Evolutionary conservation across 1,140 invertebrate genomes (phyloP).

Genomic region (Lutraria rhynchaena): DNA sequence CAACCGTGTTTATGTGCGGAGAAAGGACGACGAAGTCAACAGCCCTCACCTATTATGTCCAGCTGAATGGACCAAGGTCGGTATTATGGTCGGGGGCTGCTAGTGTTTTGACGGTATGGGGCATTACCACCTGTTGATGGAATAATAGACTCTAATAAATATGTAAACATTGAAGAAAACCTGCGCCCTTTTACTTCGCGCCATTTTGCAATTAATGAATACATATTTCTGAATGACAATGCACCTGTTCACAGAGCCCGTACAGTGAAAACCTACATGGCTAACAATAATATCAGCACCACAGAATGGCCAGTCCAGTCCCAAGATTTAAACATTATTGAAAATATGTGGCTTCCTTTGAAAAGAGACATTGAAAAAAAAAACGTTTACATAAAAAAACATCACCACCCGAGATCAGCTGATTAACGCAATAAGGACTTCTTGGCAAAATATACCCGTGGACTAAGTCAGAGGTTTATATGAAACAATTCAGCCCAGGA

Average conservation of each 20-base stretch:
- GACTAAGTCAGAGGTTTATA: not conserved
- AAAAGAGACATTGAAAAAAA: not conserved
- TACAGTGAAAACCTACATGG: not conserved
- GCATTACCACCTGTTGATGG: no score
- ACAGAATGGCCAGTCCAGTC: not conserved
- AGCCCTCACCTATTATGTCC: no score
- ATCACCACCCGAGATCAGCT: no score
- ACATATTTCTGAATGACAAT: slow-evolving; percentile 26
- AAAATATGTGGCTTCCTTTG: slow-evolving; percentile 2
- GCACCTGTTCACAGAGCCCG: slow-evolving; percentile 4
- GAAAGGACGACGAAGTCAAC: no score
- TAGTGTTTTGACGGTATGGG: no score
- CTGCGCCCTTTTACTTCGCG: not conserved
- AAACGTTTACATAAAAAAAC: no score
- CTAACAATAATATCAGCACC: not conserved
- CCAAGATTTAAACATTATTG: slow-evolving; percentile 30
- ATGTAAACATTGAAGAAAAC: not conserved
- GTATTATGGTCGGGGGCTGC: no score
- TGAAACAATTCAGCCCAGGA: no score
- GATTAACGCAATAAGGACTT: not conserved
- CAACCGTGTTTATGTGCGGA: no score
- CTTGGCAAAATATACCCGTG: not conserved
- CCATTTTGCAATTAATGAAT: no score
- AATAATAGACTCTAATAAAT: not conserved
- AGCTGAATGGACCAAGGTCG: no score